Evolutionary conservation across 2,888 invertebrate genomes (phyloP).

Genomic region (Lutraria lutraria): DNA sequence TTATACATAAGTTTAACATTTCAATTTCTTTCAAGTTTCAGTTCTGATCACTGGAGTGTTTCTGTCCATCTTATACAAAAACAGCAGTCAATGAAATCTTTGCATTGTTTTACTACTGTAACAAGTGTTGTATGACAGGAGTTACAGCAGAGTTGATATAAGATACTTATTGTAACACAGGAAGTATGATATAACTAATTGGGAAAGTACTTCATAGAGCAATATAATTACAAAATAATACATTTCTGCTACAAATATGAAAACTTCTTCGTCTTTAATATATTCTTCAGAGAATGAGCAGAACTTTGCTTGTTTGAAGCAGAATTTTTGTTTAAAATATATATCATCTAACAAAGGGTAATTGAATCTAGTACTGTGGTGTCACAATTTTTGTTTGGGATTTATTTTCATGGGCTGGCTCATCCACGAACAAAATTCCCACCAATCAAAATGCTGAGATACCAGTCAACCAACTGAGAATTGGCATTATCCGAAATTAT

Average conservation of each 20-base stretch:
- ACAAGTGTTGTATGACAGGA: neutral
- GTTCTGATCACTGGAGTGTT: too few relatives aligned
- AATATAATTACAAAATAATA: neutral
- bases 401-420: too few relatives aligned
- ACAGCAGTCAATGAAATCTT: too few relatives aligned
- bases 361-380: neutral
- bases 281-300: neutral
- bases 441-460: too few relatives aligned
- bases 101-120: too few relatives aligned
- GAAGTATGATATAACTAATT: neutral
- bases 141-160: neutral
- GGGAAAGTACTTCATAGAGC: neutral
- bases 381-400: too few relatives aligned
- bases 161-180: slow-evolving; percentile 8
- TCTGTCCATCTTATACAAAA: too few relatives aligned
- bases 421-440: too few relatives aligned
- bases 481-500: too few relatives aligned
- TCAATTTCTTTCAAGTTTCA: too few relatives aligned
- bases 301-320: neutral
- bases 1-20: too few relatives aligned
- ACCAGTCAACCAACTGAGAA: too few relatives aligned
- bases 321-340: neutral
- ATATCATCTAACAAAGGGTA: neutral
- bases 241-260: neutral
- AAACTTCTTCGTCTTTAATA: neutral